These are phyloP conservation scores for Drepanosiphum platanoidis DNA, from an alignment of 2,888 invertebrate species.

Conservation along the genomic window DNA sequence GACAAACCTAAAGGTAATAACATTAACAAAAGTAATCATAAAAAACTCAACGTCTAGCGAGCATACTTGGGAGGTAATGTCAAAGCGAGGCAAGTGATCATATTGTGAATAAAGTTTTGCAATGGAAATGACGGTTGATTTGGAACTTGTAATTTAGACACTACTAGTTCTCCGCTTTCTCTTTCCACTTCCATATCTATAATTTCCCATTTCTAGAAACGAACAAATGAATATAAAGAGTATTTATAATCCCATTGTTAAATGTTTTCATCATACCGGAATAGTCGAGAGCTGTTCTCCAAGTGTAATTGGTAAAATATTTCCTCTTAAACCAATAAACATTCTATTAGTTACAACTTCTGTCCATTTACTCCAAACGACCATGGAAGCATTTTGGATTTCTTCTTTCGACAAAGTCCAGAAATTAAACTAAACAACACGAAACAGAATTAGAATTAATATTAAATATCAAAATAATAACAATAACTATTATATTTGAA, in stretches of 20 bases:
- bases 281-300: constrained; percentile 56
- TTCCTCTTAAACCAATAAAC: constrained; percentile 45
- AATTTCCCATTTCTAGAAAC: constrained; percentile 52
- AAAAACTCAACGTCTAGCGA: background rate
- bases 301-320: constrained; percentile 54
- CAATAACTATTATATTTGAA: background rate
- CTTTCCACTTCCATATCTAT: constrained; percentile 56
- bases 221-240: background rate
- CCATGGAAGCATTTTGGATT: constrained; percentile 36
- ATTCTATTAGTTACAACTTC: constrained; percentile 28
- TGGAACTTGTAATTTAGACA: constrained; percentile 50
- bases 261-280: constrained; percentile 38
- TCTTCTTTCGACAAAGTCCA: constrained; percentile 52
- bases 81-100: constrained; percentile 27
- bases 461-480: background rate
- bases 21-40: background rate
- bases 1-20: constrained; percentile 34
- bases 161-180: constrained; percentile 57
- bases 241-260: background rate
- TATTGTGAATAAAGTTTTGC: constrained; percentile 49
- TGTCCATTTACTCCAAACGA: constrained; percentile 53
- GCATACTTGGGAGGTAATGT: constrained; percentile 44
- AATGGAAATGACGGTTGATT: constrained; percentile 58
- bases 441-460: background rate
- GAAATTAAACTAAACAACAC: constrained; percentile 49